These are phyloP conservation scores for Oryzias woworae DNA, from an alignment of 2,113 vertebrate genomes.

Conservation along the genomic window DNA sequence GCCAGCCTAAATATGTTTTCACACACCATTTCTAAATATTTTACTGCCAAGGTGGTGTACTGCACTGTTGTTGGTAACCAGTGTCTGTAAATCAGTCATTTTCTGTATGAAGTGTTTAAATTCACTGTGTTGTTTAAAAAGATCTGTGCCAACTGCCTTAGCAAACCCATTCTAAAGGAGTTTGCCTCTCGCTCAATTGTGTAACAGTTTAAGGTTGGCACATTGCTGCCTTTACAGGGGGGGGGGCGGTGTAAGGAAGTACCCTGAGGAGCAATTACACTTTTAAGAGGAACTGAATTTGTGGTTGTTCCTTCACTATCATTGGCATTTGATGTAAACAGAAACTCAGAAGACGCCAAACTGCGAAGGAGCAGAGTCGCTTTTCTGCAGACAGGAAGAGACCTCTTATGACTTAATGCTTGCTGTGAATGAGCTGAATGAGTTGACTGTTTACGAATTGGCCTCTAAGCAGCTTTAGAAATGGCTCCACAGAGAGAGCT, in stretches of 20 bases:
- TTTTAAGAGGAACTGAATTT: slow-evolving; percentile 67
- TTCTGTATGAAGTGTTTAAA: too few species aligned
- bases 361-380: background rate
- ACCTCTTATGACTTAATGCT: slow-evolving; percentile 65
- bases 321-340: slow-evolving; percentile 27
- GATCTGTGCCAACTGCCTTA: background rate
- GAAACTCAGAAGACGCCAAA: slow-evolving; percentile 11
- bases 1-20: slow-evolving; percentile 26
- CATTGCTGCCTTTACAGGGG: slow-evolving; percentile 13
- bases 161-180: slow-evolving; percentile 29
- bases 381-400: slow-evolving; percentile 59
- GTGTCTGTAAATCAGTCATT: too few species aligned
- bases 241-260: slow-evolving; percentile 38
- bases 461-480: slow-evolving; percentile 30
- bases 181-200: slow-evolving; percentile 40
- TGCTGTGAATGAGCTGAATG: slow-evolving; percentile 59
- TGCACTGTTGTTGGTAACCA: background rate
- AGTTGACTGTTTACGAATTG: slow-evolving; percentile 59
- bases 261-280: slow-evolving; percentile 56
- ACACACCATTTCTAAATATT: slow-evolving; percentile 21
- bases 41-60: slow-evolving; percentile 7
- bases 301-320: slow-evolving; percentile 42
- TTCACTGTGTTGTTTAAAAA: slow-evolving; percentile 11
- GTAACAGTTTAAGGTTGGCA: slow-evolving; percentile 29
- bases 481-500: slow-evolving; percentile 55